Evolutionary conservation across 2,888 invertebrate species (phyloP), one percentile per base, ranked within the genome.

Genomic region (Marasmarcha lunaedactyla): DNA sequence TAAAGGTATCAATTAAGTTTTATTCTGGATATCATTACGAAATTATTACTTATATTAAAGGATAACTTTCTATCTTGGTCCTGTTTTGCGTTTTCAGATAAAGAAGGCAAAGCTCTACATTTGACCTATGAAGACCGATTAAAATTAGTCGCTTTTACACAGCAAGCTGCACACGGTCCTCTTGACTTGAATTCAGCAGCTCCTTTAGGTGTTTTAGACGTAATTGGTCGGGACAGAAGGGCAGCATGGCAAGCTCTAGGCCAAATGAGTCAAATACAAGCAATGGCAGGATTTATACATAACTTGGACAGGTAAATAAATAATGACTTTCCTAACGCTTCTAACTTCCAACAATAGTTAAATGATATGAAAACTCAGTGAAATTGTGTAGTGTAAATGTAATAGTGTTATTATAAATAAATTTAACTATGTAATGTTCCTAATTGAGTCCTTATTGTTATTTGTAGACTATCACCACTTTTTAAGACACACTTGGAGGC

Each of bases 51-150:
- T 42, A 38, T 6, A 35, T 35, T 15, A 14, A 20, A 10, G 15
- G 9, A 10, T 5, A 5, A 9, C 40, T 42, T 50, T 41, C 39
- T 54, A 50, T 51, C 9, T 10, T n/a, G 26, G n/a, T 40, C 33
- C 36, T 15, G n/a, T n/a, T n/a, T n/a, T n/a, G n/a, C n/a, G n/a
- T n/a, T 85, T 85, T 11, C 72, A 97, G 98, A 98, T 69, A 97
- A 98, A 81, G 94, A 95, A 78, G 97, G 97, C n/a, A 98, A 97
- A 84, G 98, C 97, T 1, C 87, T 98, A 36, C 95, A 96, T 60
- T 85, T 97, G 44, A 94, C 95, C 35, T 98, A 98, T 69, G 93
- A 95, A 71, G 96, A 98, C 63, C 94, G 95, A 63, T 72, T 97
- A 40, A 92, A 92, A 63, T 77, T 98, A 46, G 93, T 97, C 12